These are phyloP conservation scores for Ruditapes philippinarum DNA, from an alignment of 1,140 invertebrate genomes.

Conservation along the genomic window DNA sequence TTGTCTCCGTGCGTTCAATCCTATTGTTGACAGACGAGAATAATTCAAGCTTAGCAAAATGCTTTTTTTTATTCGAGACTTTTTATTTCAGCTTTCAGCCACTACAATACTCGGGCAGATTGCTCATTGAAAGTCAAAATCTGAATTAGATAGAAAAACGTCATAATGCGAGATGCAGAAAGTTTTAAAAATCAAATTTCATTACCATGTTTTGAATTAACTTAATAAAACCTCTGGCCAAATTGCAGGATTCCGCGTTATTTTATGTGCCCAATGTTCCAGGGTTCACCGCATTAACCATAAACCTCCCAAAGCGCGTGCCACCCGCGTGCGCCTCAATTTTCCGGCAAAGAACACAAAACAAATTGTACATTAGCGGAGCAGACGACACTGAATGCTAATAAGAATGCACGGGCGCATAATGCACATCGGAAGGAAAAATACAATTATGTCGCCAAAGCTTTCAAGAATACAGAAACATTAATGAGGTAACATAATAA, in stretches of 20 bases:
- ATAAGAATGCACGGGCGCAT: not conserved
- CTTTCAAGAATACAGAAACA: not conserved
- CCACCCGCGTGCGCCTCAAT: conserved; percentile 19
- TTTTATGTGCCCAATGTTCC: conserved; percentile 19
- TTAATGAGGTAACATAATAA: not conserved
- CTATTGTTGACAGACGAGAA: no score
- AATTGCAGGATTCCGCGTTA: not conserved
- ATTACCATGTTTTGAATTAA: not conserved
- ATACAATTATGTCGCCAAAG: not conserved
- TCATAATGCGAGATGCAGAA: no score
- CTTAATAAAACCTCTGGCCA: not conserved
- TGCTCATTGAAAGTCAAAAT: not conserved
- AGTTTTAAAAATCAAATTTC: not conserved
- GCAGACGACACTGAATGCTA: not conserved
- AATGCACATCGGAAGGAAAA: not conserved
- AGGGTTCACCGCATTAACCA: conserved; percentile 45
- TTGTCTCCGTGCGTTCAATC: no score
- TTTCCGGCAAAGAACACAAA: conserved; percentile 16
- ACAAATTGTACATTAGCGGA: not conserved
- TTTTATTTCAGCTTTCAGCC: no score
- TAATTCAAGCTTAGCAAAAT: no score
- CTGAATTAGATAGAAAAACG: not conserved
- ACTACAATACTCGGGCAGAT: not conserved
- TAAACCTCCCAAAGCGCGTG: conserved; percentile 42
- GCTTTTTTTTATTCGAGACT: no score